Conservation (phyloP, 2,113 vertebrate genomes). For the Grammomys dolichurus region DNA sequence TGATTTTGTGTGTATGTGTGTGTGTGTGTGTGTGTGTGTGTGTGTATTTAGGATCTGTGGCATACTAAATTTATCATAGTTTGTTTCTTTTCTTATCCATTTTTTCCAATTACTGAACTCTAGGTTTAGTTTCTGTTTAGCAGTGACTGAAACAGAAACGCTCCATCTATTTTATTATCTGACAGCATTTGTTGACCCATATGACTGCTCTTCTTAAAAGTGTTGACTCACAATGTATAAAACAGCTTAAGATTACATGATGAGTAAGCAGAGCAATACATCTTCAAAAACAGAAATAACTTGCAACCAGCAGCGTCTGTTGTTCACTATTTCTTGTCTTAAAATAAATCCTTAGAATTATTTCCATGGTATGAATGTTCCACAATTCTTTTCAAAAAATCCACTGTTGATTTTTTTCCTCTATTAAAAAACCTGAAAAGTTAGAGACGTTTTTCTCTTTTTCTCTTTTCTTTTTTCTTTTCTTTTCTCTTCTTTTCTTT, state of each 20-base stretch:
- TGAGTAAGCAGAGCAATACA: neutral
- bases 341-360: neutral
- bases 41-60: neutral
- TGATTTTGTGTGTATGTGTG: neutral
- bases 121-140: neutral
- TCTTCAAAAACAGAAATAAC: neutral
- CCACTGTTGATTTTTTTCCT: slow-evolving; percentile 13
- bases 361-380: slow-evolving; percentile 9
- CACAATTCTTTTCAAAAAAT: neutral
- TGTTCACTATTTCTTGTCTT: slow-evolving; percentile 4
- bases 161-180: neutral
- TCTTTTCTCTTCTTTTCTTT: neutral
- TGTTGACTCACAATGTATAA: neutral
- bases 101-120: neutral
- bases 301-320: neutral
- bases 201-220: neutral
- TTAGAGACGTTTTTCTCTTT: neutral
- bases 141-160: neutral
- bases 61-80: neutral
- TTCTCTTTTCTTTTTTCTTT: no score
- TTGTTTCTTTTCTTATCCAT: neutral
- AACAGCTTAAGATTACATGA: neutral
- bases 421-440: slow-evolving; percentile 5
- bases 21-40: no score
- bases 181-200: neutral